phyloP scores from a whole-genome alignment of 2,888 invertebrate species.

The Andrena fulva region DNA sequence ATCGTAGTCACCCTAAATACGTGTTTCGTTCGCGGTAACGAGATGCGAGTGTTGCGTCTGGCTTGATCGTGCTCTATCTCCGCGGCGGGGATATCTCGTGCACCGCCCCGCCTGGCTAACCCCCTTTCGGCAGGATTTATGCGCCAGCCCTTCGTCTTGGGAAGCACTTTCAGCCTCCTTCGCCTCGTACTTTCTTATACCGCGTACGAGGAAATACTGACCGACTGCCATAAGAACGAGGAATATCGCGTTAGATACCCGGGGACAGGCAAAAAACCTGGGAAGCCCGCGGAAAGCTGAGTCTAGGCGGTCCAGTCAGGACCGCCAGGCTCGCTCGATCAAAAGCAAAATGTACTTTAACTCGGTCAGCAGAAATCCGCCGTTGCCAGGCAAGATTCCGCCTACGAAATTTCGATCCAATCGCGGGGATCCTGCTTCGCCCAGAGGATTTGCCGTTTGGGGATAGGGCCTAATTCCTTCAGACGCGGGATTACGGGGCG shows the following conservation, averaged over 20 bases:
- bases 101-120: neutral
- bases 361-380: conserved; percentile 62
- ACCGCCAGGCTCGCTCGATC: neutral
- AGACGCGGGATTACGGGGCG: neutral
- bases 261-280: conserved; percentile 38
- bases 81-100: conserved; percentile 28
- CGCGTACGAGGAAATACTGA: conserved; percentile 48
- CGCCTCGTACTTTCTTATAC: conserved; percentile 3
- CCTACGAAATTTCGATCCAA: conserved; percentile 46
- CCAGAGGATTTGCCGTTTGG: conserved; percentile 11
- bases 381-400: conserved; percentile 7
- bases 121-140: conserved; percentile 37
- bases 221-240: conserved; percentile 39
- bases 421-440: neutral
- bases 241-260: conserved; percentile 19
- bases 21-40: conserved; percentile 4
- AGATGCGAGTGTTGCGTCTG: conserved; percentile 1
- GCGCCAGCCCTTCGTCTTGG: conserved; percentile 9
- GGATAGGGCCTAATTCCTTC: neutral
- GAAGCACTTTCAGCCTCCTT: neutral
- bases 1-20: conserved; percentile 20
- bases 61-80: conserved; percentile 8
- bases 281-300: conserved; percentile 57
- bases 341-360: conserved; percentile 41
- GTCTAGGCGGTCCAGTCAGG: conserved; percentile 38